Conservation (phyloP, 2,888 invertebrate species). For the Agriopis marginaria region DNA sequence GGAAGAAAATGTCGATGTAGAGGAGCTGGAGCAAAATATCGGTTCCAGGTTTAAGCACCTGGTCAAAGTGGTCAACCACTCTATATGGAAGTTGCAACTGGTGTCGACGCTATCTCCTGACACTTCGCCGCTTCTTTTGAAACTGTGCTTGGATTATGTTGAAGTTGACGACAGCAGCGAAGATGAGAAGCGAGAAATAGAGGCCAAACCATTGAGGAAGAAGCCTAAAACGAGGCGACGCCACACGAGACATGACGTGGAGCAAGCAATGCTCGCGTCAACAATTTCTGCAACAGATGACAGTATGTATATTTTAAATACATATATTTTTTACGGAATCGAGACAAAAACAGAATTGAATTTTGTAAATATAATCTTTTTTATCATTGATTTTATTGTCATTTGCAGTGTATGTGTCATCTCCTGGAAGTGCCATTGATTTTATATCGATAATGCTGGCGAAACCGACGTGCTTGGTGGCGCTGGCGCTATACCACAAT, state of each 20-base stretch:
- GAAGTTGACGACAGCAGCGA: slow-evolving; percentile 80
- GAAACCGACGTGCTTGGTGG: slow-evolving; percentile 91
- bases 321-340: too few species aligned
- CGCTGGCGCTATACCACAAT: slow-evolving; percentile 90
- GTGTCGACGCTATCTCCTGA: slow-evolving; percentile 86
- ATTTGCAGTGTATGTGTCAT: slow-evolving; percentile 64
- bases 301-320: slow-evolving; percentile 56
- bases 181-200: slow-evolving; percentile 74
- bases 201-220: slow-evolving; percentile 67
- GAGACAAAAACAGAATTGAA: too few species aligned
- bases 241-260: slow-evolving; percentile 71
- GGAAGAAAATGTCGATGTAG: slow-evolving; percentile 64
- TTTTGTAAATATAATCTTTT: background rate
- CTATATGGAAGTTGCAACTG: slow-evolving; percentile 90
- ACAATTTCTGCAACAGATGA: slow-evolving; percentile 73
- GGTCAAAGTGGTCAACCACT: slow-evolving; percentile 87
- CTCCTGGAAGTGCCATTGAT: slow-evolving; percentile 72
- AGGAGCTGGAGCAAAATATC: slow-evolving; percentile 61
- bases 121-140: slow-evolving; percentile 72
- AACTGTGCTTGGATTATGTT: slow-evolving; percentile 79
- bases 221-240: slow-evolving; percentile 73
- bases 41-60: slow-evolving; percentile 65
- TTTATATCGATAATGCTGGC: slow-evolving; percentile 90
- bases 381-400: background rate
- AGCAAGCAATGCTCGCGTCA: slow-evolving; percentile 71